Base-by-base conservation (phyloP, 2,113 vertebrate genomes). In the Neolamprologus falcicula region DNA sequence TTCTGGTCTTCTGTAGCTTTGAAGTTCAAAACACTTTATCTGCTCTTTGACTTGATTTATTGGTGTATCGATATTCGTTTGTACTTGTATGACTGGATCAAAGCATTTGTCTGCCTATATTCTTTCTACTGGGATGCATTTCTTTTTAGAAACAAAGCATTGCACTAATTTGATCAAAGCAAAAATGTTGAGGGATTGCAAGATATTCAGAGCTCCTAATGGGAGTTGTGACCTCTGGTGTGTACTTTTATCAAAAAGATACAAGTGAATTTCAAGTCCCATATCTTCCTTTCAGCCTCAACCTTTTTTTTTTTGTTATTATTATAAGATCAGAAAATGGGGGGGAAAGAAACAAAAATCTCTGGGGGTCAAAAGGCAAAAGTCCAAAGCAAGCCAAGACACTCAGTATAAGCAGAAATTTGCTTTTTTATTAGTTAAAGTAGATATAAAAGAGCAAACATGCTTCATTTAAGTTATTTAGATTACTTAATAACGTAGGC, bases 81-180 rank as follows among this genome's bases (percentile, higher is more conserved):
- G 92, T 82, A 79, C 54, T 83, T 35, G 40, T 57, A 80, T 33
- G 59, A 78, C 55, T 83, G 92, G 91, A 95, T 93, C 92, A 95
- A 95, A 95, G 90, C 42, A 3, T 86, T 82, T 88, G n/a, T 59
- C 24, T 84, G 54, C 52, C 50, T 83, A 53, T 83, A 54, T 57
- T 71, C 84, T 68, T 85, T 90, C 63, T 68, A 10, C 24, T 82
- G 66, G 85, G 85, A 88, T 84, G 21, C 33, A 45, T 91, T 84
- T 90, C 79, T 89, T 92, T 90, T 89, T 40, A 59, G 33, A 71
- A 33, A 73, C 52, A 87, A 88, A 85, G 21, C 73, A 83, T 35
- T 35, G 28, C 16, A n/a, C 47, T 89, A 82, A 86, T 93, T 89
- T 87, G 81, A 91, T 95, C 85, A 92, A 93, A 95, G 89, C 71